phyloP scores from a whole-genome alignment of 2,888 invertebrate species.

The Leucophora obtusa region DNA sequence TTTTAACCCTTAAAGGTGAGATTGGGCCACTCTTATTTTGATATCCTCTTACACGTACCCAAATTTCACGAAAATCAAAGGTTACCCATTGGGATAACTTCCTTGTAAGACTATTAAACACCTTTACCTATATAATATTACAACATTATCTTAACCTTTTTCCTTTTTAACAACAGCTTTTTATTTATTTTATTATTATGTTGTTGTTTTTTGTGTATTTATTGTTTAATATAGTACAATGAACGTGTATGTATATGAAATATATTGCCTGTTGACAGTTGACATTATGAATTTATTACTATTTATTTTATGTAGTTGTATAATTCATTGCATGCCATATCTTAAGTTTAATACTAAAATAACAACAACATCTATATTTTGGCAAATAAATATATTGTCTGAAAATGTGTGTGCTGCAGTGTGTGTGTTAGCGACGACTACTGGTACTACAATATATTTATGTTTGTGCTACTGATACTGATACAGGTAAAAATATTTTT shows the following conservation, averaged over 20 bases:
- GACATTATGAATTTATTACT: conserved; percentile 78
- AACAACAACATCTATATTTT: conserved; percentile 54
- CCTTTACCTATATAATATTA: conserved; percentile 38
- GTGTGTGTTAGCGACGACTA: background rate
- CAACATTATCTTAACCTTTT: conserved; percentile 18
- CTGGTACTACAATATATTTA: conserved; percentile 3
- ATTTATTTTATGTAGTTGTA: conserved; percentile 70
- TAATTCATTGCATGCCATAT: conserved; percentile 63
- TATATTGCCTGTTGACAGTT: conserved; percentile 71
- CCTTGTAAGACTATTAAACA: conserved; percentile 32
- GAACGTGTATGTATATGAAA: conserved; percentile 46
- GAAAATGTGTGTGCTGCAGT: background rate
- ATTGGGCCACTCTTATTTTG: too few relatives aligned
- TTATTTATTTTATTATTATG: background rate
- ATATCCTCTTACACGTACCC: too few relatives aligned
- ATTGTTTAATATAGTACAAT: background rate
- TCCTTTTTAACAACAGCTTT: background rate
- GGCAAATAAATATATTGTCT: conserved; percentile 40
- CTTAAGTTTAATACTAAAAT: conserved; percentile 47
- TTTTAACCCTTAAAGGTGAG: too few relatives aligned
- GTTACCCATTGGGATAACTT: too few relatives aligned
- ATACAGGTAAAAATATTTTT: conserved; percentile 61
- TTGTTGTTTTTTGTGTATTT: background rate
- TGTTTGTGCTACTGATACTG: conserved; percentile 24
- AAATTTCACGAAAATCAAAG: too few relatives aligned